phyloP scores from a whole-genome alignment of 2,113 vertebrate species.

The Lepisosteus osseus region DNA sequence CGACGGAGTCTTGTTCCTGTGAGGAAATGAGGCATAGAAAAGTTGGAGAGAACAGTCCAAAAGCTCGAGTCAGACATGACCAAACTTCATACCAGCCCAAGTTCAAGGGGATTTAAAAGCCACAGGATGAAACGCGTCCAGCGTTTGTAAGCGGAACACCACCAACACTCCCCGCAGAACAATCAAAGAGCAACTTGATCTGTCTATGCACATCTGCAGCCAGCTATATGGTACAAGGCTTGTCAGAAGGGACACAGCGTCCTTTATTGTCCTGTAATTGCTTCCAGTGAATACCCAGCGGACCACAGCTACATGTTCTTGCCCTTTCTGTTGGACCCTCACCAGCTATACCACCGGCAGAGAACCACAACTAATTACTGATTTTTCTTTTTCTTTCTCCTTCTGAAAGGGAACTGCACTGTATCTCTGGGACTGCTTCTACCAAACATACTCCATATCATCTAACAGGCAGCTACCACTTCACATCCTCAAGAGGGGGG shows the following conservation, averaged over 20 bases:
- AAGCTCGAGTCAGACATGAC: slow-evolving; percentile 81
- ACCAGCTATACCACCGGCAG: slow-evolving; percentile 37
- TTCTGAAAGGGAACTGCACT: slow-evolving; percentile 23
- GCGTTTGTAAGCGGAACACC: slow-evolving; percentile 18
- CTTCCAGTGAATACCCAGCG: slow-evolving; percentile 11
- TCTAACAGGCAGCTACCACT: slow-evolving; percentile 82
- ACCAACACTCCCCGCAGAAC: slow-evolving; percentile 26
- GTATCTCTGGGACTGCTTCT: slow-evolving; percentile 49
- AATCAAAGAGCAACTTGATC: slow-evolving; percentile 39
- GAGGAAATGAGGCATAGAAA: slow-evolving; percentile 83
- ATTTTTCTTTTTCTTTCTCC: slow-evolving; percentile 38
- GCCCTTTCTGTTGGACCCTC: slow-evolving; percentile 47
- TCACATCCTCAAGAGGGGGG: slow-evolving; percentile 39
- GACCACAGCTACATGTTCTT: slow-evolving; percentile 37
- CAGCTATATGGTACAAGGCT: slow-evolving; percentile 56
- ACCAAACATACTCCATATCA: slow-evolving; percentile 74
- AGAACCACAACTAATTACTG: slow-evolving; percentile 38
- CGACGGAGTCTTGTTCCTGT: slow-evolving; percentile 79
- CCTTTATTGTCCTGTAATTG: slow-evolving; percentile 44
- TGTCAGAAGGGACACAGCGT: slow-evolving; percentile 47
- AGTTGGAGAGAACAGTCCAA: slow-evolving; percentile 86
- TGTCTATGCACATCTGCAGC: slow-evolving; percentile 54
- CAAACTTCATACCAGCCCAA: slow-evolving; percentile 54
- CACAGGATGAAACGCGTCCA: slow-evolving; percentile 31
- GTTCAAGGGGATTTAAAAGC: slow-evolving; percentile 29